Conservation (phyloP, 2,797 vertebrate genomes). For the Schizopygopsis malacanthus region DNA sequence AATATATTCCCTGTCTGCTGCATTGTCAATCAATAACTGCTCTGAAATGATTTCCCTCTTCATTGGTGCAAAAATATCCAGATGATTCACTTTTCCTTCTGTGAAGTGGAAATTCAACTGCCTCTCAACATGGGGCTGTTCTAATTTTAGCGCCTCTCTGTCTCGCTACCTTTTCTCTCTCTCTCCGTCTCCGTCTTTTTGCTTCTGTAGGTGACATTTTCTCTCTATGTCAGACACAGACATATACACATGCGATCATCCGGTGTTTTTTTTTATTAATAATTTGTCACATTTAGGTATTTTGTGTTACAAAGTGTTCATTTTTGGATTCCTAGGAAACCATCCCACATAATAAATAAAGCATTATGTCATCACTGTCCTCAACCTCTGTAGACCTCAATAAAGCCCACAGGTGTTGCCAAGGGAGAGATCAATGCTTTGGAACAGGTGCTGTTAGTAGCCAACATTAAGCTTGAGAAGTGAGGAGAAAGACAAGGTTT, state of each 20-base stretch:
- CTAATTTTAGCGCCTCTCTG: slow-evolving; percentile 43
- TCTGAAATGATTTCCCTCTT: slow-evolving; percentile 17
- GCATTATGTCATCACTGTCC: not conserved
- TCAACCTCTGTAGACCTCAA: not conserved
- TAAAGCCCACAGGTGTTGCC: slow-evolving; percentile 31
- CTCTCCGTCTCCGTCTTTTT: slow-evolving; percentile 2
- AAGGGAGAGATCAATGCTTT: slow-evolving; percentile 36
- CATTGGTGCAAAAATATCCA: slow-evolving; percentile 32
- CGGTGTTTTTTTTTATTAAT: not conserved
- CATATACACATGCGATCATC: not conserved
- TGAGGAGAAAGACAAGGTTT: slow-evolving; percentile 11
- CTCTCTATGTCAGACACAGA: not conserved
- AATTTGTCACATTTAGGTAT: slow-evolving; percentile 1
- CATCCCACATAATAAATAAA: not conserved
- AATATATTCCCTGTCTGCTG: slow-evolving; percentile 20
- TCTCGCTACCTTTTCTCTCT: slow-evolving; percentile 9
- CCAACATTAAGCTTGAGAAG: not conserved
- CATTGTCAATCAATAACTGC: slow-evolving; percentile 20
- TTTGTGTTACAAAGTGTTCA: no score
- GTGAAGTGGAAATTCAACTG: slow-evolving; percentile 36
- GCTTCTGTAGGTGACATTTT: not conserved
- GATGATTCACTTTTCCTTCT: slow-evolving; percentile 48
- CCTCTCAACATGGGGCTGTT: slow-evolving; percentile 17
- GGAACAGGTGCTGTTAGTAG: slow-evolving; percentile 37
- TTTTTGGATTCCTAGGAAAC: not conserved